Evolutionary conservation across 1,140 invertebrate genomes (phyloP), one percentile per base, ranked within the genome.

Genomic region (Ctenoplectra terminalis): DNA sequence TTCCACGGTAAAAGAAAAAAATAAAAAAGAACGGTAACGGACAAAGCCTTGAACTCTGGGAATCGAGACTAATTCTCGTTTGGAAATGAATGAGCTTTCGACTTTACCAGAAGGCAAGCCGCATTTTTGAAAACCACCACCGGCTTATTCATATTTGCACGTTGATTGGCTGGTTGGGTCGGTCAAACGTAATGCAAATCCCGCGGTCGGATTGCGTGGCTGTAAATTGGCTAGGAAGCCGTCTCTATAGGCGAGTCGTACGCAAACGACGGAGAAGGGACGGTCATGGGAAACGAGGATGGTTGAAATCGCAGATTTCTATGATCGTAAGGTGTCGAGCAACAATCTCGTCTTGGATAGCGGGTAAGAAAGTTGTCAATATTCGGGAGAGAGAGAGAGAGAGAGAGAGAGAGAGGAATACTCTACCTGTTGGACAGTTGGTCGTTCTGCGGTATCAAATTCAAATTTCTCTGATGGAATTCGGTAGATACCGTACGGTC

Each of bases 161-260:
- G 85, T 85, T 86, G 79, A 86, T 86, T 78, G 85, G 78, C 79
- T 58, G 50, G 71, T 40, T 34, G 29, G n/a, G 64, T 50, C 40
- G 58, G 23, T 40, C 50, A 85, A 74, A 83, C 82, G 78, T 64
- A 67, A 86, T 84, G 82, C 84, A 84, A 81, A 86, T 86, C 76
- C 61, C 17, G 54, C 56, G 63, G 56, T 40, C 15, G 34, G 40
- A 34, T 23, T 11, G 26, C 2, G 54, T 4, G 23, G 37, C 40
- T 17, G 26, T 7, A 83, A 83, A 85, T 61, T 66, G 72, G 50
- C 67, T 67, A 58, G 72, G 69, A 84, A 26, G 58, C 52, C 26
- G 61, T 29, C 29, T 43, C 37, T 40, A 56, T n/a, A 67, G 78
- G 67, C 80, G 81, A 84, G 77, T 69, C 56, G 67, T 29, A 1